Evolutionary conservation across 2,888 invertebrate genomes (phyloP).

Genomic region (Crematogaster levior): DNA sequence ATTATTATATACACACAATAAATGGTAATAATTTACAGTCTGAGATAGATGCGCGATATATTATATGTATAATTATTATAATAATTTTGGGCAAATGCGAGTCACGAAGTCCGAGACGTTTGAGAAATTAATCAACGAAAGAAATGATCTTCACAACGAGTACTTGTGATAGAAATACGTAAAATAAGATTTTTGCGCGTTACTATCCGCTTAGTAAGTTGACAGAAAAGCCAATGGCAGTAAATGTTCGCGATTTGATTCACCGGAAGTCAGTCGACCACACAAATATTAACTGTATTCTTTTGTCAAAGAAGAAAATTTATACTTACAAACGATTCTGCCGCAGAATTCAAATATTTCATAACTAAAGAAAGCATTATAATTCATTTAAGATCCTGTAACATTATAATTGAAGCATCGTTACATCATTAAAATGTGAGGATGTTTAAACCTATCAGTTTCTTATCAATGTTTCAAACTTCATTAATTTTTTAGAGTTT

Average conservation of each 20-base stretch:
- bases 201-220: conserved; percentile 61
- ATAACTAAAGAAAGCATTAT: neutral
- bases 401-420: neutral
- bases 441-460: neutral
- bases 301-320: neutral
- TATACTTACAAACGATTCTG: neutral
- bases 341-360: neutral
- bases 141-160: neutral
- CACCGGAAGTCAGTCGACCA: conserved; percentile 37
- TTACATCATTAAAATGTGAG: neutral
- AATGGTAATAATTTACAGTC: conserved; percentile 13
- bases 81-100: conserved; percentile 19
- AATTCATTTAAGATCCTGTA: neutral
- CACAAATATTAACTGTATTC: neutral
- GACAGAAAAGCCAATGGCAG: conserved; percentile 67
- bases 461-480: neutral
- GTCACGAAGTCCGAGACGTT: neutral
- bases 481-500: neutral
- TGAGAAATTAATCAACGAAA: conserved; percentile 33
- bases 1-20: neutral
- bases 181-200: conserved; percentile 56
- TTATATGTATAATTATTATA: conserved; percentile 11
- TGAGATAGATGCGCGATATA: conserved; percentile 11
- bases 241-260: conserved; percentile 66
- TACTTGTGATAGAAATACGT: conserved; percentile 38